A percentile compares a stretch with the other conserved stretches of the same genome.
phyloP scores from a whole-genome alignment of 2,888 invertebrate species.

The Cephus pulcher region DNA sequence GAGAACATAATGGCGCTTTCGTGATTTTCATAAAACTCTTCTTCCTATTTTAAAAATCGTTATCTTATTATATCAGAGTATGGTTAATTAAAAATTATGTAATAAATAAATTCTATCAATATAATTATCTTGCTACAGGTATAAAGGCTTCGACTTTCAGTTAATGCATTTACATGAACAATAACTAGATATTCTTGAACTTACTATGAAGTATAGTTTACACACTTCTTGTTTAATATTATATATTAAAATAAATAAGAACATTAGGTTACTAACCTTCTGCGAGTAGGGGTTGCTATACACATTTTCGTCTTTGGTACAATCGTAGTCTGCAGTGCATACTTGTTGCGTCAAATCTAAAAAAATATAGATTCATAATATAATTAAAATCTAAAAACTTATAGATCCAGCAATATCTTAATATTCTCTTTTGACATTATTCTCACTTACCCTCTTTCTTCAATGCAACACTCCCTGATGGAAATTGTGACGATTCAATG shows the following conservation, averaged over 20 bases:
- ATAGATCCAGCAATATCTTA: not conserved
- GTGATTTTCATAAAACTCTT: slow-evolving; percentile 19
- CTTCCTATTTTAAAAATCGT: not conserved
- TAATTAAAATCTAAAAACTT: not conserved
- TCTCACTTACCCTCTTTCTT: not conserved
- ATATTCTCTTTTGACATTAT: not conserved
- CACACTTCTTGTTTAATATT: not conserved
- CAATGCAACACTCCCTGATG: not conserved
- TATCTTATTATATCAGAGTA: not conserved
- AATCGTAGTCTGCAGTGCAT: not conserved
- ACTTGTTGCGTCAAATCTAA: not conserved
- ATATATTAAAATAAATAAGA: not conserved
- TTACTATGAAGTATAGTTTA: not conserved
- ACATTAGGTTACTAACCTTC: not conserved
- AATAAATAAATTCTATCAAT: too few species aligned
- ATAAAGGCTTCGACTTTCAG: not conserved
- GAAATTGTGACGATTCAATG: not conserved
- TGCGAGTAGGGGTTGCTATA: not conserved
- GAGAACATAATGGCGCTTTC: slow-evolving; percentile 37
- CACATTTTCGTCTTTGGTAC: not conserved
- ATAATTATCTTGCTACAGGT: slow-evolving; percentile 29
- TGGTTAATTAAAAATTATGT: too few species aligned
- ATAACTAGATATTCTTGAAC: not conserved
- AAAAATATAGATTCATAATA: not conserved
- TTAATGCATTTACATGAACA: too few species aligned